Evolutionary conservation across 2,797 vertebrate species (phyloP).

Genomic region (Coccyzus lansbergi): DNA sequence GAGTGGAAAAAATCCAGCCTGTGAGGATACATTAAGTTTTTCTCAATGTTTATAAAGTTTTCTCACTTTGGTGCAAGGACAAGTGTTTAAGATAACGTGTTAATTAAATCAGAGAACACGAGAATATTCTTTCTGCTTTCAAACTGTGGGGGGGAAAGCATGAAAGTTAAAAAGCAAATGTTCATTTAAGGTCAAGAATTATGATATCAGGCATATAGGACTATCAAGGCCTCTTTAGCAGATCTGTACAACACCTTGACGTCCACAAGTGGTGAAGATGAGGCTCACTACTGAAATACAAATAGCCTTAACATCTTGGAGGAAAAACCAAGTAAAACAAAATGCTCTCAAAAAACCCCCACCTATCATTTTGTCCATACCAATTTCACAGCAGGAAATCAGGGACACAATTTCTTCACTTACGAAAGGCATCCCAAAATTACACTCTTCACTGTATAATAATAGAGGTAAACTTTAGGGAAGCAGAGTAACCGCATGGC

Average conservation of each 20-base stretch:
- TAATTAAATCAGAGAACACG: not conserved
- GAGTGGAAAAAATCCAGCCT: not conserved
- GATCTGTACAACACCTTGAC: not conserved
- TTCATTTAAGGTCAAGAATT: not conserved
- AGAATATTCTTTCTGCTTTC: not conserved
- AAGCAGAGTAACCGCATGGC: not conserved
- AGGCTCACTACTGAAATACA: not conserved
- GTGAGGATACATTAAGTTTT: not conserved
- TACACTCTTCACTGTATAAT: not conserved
- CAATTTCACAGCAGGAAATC: not conserved
- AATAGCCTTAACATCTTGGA: fast-evolving
- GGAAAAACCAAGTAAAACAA: not conserved
- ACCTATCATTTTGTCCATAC: no score
- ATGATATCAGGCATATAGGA: not conserved
- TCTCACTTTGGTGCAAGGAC: not conserved
- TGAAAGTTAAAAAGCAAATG: not conserved
- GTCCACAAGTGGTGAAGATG: not conserved
- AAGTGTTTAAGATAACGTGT: not conserved
- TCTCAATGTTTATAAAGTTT: not conserved
- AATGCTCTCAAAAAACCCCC: not conserved
- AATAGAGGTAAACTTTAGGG: not conserved
- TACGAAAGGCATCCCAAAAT: not conserved
- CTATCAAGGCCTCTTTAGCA: not conserved
- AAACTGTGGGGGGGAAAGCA: not conserved
- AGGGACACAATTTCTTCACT: not conserved